A percentile compares a stretch with the other conserved stretches of the same genome.
Evolutionary conservation across 2,888 invertebrate species (phyloP).

Genomic region (Nezara viridula): DNA sequence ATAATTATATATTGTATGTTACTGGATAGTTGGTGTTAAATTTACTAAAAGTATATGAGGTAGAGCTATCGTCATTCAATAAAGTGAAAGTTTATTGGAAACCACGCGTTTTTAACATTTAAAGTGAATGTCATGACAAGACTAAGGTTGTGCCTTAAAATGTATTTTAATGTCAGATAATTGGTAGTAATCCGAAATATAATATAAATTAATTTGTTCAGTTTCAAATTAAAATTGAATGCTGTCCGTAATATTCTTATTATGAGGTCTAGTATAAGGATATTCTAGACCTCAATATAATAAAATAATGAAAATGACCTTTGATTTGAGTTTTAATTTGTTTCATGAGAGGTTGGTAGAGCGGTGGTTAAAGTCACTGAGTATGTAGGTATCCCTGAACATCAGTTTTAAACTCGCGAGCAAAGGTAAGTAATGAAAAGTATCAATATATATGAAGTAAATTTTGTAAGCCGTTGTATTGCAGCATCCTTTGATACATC

Average conservation of each 20-base stretch:
- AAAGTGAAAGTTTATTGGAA: constrained; percentile 17
- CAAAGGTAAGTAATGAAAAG: background rate
- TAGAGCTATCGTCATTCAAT: background rate
- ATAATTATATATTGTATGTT: too few species aligned
- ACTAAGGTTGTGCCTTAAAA: background rate
- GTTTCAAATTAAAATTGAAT: too few species aligned
- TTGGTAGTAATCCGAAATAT: too few species aligned
- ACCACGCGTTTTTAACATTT: constrained; percentile 29
- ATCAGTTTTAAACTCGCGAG: background rate
- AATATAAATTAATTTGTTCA: too few species aligned
- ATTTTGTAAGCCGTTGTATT: background rate
- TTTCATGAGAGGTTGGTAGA: background rate
- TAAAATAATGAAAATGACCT: background rate
- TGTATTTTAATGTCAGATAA: background rate
- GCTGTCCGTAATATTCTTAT: too few species aligned
- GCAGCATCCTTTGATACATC: background rate
- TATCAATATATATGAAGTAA: background rate
- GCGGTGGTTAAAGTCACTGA: background rate
- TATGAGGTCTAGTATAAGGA: too few species aligned
- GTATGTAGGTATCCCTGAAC: background rate
- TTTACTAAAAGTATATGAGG: background rate
- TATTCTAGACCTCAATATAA: too few species aligned
- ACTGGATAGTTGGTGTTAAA: background rate
- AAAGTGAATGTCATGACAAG: constrained; percentile 16
- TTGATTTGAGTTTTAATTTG: background rate